These are phyloP conservation scores for Tangara arthus DNA, from an alignment of 2,797 vertebrate species.

Conservation along the genomic window DNA sequence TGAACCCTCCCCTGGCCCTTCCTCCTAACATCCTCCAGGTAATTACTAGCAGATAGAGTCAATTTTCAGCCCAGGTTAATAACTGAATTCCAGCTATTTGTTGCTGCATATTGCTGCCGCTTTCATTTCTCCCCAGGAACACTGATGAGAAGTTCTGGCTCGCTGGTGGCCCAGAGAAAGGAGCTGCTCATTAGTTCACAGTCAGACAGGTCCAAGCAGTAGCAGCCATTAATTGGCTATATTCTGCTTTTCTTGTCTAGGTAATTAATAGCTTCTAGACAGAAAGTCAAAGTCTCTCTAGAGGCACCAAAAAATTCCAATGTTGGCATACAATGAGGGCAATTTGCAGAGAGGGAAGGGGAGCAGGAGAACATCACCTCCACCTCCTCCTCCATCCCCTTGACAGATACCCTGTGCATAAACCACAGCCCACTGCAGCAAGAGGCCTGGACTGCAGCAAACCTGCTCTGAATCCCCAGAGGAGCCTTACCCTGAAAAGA, in stretches of 20 bases:
- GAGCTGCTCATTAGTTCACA: constrained; percentile 25
- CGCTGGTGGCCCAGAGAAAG: background rate
- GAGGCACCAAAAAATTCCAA: background rate
- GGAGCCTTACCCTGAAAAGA: background rate
- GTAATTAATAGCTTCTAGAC: constrained; percentile 60
- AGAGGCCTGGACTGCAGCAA: background rate
- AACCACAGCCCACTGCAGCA: background rate
- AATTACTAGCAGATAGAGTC: background rate
- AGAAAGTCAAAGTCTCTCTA: constrained; percentile 50
- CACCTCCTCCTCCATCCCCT: background rate
- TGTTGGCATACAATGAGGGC: background rate
- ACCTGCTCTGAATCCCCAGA: background rate
- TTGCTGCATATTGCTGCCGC: background rate
- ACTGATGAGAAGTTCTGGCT: background rate
- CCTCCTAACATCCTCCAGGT: background rate
- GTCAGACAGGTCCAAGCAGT: background rate
- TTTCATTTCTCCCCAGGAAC: constrained; percentile 20
- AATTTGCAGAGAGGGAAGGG: background rate
- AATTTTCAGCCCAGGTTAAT: constrained; percentile 33
- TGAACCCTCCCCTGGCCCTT: background rate
- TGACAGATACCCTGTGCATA: accelerated
- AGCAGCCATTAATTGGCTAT: constrained; percentile 21
- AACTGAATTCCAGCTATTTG: background rate
- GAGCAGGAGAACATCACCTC: background rate
- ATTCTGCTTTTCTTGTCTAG: constrained; percentile 21